Percentiles rank a stretch among this genome's conserved stretches.
These are phyloP conservation scores for Struthidea cinerea DNA, from an alignment of 2,113 vertebrate genomes.

Conservation along the genomic window DNA sequence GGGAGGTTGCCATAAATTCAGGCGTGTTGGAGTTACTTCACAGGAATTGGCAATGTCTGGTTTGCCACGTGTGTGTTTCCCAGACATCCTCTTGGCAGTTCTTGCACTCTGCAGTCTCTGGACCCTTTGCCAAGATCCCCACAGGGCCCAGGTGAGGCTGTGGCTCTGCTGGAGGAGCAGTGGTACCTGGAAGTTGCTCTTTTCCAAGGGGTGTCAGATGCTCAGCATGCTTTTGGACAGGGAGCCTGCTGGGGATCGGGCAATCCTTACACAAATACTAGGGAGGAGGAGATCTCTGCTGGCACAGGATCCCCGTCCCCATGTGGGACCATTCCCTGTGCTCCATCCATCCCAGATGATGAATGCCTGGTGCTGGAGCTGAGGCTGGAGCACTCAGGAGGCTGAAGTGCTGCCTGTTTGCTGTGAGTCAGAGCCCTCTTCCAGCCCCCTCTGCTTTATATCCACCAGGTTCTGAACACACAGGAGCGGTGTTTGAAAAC, in stretches of 20 bases:
- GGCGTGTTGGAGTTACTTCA: neutral
- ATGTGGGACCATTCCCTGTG: neutral
- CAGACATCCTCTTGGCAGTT: neutral
- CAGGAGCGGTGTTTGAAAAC: neutral
- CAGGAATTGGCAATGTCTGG: neutral
- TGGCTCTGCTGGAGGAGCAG: neutral
- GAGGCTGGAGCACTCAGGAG: neutral
- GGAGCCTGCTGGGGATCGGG: neutral
- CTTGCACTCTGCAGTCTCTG: neutral
- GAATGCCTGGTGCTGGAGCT: neutral
- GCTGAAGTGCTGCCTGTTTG: neutral
- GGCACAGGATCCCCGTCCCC: neutral
- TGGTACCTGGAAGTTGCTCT: neutral
- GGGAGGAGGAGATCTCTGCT: neutral
- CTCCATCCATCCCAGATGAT: neutral
- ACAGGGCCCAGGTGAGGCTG: neutral
- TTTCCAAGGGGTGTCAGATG: neutral
- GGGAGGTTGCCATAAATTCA: neutral
- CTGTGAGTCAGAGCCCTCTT: neutral
- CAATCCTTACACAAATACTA: neutral
- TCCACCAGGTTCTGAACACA: neutral
- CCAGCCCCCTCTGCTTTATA: neutral
- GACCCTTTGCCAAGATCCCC: neutral
- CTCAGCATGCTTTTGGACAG: neutral
- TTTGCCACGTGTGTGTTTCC: neutral